A percentile compares a stretch with the other conserved stretches of the same genome.
phyloP scores from a whole-genome alignment of 1,140 invertebrate genomes.

The Acromyrmex charruanus region DNA sequence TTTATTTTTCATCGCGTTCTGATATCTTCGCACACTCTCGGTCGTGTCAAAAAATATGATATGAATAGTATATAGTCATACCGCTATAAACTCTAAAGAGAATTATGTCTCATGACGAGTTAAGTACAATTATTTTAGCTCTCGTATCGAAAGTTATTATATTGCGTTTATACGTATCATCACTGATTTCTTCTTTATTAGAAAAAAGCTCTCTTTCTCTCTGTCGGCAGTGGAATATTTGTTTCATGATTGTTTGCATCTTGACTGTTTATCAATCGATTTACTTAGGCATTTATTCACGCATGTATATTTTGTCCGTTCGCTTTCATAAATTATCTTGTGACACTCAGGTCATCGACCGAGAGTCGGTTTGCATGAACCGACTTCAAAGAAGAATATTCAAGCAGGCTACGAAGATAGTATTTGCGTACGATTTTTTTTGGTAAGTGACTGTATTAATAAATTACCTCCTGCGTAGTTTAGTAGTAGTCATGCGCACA shows the following conservation, averaged over 20 bases:
- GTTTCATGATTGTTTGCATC: slow-evolving; percentile 74
- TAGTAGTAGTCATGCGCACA: slow-evolving; percentile 83
- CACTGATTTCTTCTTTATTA: slow-evolving; percentile 75
- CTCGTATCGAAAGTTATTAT: slow-evolving; percentile 77
- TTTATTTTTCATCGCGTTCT: slow-evolving; percentile 69
- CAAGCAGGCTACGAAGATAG: slow-evolving; percentile 79
- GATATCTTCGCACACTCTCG: slow-evolving; percentile 70
- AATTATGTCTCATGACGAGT: slow-evolving; percentile 67
- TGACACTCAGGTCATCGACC: slow-evolving; percentile 77
- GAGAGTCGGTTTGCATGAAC: slow-evolving; percentile 69
- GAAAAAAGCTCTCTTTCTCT: slow-evolving; percentile 81
- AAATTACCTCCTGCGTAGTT: slow-evolving; percentile 85
- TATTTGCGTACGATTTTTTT: slow-evolving; percentile 69
- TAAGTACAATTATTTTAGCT: slow-evolving; percentile 79
- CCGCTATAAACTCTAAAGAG: slow-evolving; percentile 72
- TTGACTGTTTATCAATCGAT: slow-evolving; percentile 49
- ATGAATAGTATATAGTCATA: slow-evolving; percentile 65
- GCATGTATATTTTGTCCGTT: slow-evolving; percentile 40
- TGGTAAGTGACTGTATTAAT: slow-evolving; percentile 82
- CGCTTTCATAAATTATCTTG: slow-evolving; percentile 74
- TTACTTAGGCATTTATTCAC: slow-evolving; percentile 28
- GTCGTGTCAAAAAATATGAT: slow-evolving; percentile 67
- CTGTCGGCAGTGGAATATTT: slow-evolving; percentile 79
- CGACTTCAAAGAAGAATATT: slow-evolving; percentile 57
- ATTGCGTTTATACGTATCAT: slow-evolving; percentile 75